Evolutionary conservation across 2,888 invertebrate species (phyloP).

Genomic region (Serrognathus titanus): DNA sequence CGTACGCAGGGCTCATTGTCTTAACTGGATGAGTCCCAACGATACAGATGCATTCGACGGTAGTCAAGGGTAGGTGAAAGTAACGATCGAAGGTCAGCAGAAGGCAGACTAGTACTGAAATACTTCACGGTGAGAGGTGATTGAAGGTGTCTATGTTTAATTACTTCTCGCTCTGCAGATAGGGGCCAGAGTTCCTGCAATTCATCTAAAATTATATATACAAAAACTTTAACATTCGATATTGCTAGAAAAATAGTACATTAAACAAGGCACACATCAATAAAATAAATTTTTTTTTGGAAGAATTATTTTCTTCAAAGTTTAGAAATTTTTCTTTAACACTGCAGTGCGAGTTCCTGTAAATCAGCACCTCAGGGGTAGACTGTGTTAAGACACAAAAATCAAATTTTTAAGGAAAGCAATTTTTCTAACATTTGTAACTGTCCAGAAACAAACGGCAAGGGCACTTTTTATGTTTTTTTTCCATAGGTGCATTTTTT

Average conservation of each 20-base stretch:
- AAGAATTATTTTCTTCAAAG: too few relatives aligned
- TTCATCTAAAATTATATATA: conserved; percentile 21
- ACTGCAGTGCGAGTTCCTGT: too few relatives aligned
- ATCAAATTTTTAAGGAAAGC: too few relatives aligned
- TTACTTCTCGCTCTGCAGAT: conserved; percentile 66
- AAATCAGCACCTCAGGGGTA: too few relatives aligned
- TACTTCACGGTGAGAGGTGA: conserved; percentile 60
- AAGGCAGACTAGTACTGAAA: conserved; percentile 53
- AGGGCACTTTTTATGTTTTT: too few relatives aligned
- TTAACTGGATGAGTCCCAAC: conserved; percentile 35
- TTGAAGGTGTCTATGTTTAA: conserved; percentile 64
- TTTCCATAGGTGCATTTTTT: too few relatives aligned
- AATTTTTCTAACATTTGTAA: too few relatives aligned
- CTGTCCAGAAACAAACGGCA: too few relatives aligned
- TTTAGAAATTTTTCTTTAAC: too few relatives aligned
- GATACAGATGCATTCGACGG: conserved; percentile 44
- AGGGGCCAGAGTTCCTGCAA: conserved; percentile 58
- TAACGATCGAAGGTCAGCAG: conserved; percentile 55
- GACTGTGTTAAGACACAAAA: too few relatives aligned
- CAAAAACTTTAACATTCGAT: neutral
- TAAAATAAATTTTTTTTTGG: too few relatives aligned
- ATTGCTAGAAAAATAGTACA: neutral
- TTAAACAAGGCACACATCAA: too few relatives aligned
- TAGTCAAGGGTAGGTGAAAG: conserved; percentile 56
- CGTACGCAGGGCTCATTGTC: neutral